Evolutionary conservation across 1,140 invertebrate species (phyloP).

Genomic region (Zaprionus capensis): DNA sequence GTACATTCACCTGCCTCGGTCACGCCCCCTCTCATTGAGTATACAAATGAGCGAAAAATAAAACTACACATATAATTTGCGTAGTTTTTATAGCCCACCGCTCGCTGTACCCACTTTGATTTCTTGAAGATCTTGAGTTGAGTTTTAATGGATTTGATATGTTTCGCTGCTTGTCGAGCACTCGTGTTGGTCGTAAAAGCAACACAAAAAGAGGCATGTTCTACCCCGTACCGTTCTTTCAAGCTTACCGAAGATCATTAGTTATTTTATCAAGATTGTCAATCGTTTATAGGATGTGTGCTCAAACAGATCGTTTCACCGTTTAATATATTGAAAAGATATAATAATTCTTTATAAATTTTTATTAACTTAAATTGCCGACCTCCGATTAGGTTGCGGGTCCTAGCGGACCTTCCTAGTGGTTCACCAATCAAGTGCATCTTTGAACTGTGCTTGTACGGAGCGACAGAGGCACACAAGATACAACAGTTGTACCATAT

Average conservation of each 20-base stretch:
- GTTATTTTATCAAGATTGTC: slow-evolving; percentile 24
- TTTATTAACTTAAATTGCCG: slow-evolving; percentile 49
- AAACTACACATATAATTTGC: not conserved
- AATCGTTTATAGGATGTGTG: not conserved
- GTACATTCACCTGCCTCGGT: not conserved
- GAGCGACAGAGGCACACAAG: slow-evolving; percentile 70
- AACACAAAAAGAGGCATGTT: slow-evolving; percentile 38
- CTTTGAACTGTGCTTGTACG: slow-evolving; percentile 52
- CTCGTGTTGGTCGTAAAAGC: slow-evolving; percentile 47
- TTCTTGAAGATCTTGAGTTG: not conserved
- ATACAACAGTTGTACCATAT: slow-evolving; percentile 55
- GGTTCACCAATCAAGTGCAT: slow-evolving; percentile 15
- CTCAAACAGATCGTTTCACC: slow-evolving; percentile 44
- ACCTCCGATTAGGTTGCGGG: not conserved
- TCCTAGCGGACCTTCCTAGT: not conserved
- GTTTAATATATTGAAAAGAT: slow-evolving; percentile 28
- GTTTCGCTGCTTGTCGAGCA: slow-evolving; percentile 40
- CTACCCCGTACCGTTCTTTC: not conserved
- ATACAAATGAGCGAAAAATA: not conserved
- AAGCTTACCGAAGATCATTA: not conserved
- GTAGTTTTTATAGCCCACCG: not conserved
- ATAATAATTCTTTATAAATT: slow-evolving; percentile 25
- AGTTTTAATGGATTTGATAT: slow-evolving; percentile 65
- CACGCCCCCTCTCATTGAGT: slow-evolving; percentile 5
- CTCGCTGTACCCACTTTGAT: not conserved